Evolutionary conservation across 1,140 invertebrate species (phyloP).

Genomic region (Vanessa tameamea): DNA sequence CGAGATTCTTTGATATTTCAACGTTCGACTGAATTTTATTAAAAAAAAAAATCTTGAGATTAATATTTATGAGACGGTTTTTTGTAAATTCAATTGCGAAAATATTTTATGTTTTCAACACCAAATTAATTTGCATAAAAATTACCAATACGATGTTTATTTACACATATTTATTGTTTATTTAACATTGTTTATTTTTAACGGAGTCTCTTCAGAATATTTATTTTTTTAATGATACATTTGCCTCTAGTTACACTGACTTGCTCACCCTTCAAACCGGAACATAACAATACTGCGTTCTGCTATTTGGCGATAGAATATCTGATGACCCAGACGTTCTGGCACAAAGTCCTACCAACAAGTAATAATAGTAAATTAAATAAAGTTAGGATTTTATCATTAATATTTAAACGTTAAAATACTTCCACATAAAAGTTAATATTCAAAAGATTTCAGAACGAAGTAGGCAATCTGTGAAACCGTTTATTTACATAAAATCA

Average conservation of each 20-base stretch:
- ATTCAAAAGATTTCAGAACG: conserved; percentile 16
- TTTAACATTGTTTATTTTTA: neutral
- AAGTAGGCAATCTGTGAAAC: conserved; percentile 27
- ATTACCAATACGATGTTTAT: neutral
- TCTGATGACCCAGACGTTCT: too few species aligned
- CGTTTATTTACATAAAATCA: conserved; percentile 50
- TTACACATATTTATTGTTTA: too few species aligned
- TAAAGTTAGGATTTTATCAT: too few species aligned
- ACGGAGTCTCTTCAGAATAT: too few species aligned
- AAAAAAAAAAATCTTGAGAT: neutral
- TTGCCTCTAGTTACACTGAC: too few species aligned
- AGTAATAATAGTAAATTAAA: too few species aligned
- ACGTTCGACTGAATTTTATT: neutral
- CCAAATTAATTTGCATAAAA: neutral
- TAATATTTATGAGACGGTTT: neutral
- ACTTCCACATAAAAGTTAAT: neutral
- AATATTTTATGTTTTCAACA: neutral
- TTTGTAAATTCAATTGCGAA: neutral
- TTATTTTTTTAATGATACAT: too few species aligned
- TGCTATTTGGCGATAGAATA: too few species aligned
- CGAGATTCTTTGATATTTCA: neutral
- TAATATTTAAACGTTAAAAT: too few species aligned
- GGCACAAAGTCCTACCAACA: too few species aligned
- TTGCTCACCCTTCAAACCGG: too few species aligned
- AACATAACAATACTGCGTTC: too few species aligned